Evolutionary conservation across 2,113 vertebrate species (phyloP).

Genomic region (Orthonyx spaldingii): DNA sequence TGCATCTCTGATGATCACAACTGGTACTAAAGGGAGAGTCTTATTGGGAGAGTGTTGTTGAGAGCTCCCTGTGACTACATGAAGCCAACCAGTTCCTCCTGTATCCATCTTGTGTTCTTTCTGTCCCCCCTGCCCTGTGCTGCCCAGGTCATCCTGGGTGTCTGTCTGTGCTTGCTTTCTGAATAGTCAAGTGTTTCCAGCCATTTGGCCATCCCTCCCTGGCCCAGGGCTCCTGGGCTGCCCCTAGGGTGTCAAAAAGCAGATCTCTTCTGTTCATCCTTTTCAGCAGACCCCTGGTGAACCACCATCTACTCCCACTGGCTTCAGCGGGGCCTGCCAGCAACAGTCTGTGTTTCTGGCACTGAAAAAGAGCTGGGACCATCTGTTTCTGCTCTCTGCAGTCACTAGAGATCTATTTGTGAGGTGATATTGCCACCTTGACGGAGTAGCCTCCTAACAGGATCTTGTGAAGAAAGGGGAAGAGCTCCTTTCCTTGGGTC

Average conservation of each 20-base stretch:
- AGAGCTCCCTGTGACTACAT: not conserved
- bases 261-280: not conserved
- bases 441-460: not conserved
- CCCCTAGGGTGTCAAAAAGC: not conserved
- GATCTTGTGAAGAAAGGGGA: not conserved
- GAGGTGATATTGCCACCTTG: not conserved
- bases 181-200: not conserved
- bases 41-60: not conserved
- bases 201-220: not conserved
- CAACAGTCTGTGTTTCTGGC: not conserved
- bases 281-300: not conserved
- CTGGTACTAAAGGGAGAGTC: not conserved
- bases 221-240: not conserved
- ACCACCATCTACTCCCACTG: not conserved
- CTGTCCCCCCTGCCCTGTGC: not conserved
- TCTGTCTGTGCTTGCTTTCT: not conserved
- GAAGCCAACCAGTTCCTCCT: not conserved
- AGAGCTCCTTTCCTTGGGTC: not conserved
- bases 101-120: not conserved
- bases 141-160: not conserved
- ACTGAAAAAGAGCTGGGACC: not conserved
- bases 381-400: slow-evolving; percentile 24
- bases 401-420: not conserved
- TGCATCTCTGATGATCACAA: not conserved
- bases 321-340: not conserved